Base-by-base conservation (phyloP, 2,797 vertebrate species). In the Threskiornis aethiopicus region DNA sequence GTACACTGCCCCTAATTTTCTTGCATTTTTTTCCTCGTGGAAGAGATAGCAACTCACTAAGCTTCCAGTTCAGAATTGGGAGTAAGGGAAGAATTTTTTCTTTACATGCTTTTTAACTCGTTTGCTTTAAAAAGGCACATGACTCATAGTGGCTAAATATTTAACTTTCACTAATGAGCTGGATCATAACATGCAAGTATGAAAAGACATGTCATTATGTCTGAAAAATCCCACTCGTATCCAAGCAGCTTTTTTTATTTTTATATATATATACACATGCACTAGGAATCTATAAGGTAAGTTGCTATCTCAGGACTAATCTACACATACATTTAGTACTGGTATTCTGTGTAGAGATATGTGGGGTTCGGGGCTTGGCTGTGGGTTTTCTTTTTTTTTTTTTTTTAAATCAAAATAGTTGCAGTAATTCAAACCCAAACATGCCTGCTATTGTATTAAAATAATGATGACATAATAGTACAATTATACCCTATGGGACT, bases 111-210 rank as follows among this genome's bases (percentile, higher is more conserved):
- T 92, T 58, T 77, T 10, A 92, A 69, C 26, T 75, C 57, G 29
- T 71, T 90, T 89, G 72, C 26, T 93, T 87, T 80, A 21, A 62
- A 87, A 76, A 66, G 21, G 17, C 47, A 58, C 18, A 77, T 71
- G 87, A 79, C 57, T 96, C 84, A 76, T 5, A 31, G 54, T n/a
- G 28, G 35, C 92, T 91, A 96, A 97, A 94, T 75, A 90, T 90
- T 84, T 88, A 92, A 96, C 69, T 82, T 82, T 90, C 35, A 57
- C 83, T 96, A 91, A 84, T 49, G 49, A 87, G 46, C 26, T 67
- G 29, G 76, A 90, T 93, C 54, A 49, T 84, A 80, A 84, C 69
- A 71, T 9, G 46, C 12, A 46, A 80, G n/a, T 57, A 73, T 7
- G 37, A 89, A 90, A 90, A 87, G 41, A 84, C 11, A 33, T 31